Evolutionary conservation across 2,797 vertebrate genomes (phyloP).

Genomic region (Crocidura indochinensis): DNA sequence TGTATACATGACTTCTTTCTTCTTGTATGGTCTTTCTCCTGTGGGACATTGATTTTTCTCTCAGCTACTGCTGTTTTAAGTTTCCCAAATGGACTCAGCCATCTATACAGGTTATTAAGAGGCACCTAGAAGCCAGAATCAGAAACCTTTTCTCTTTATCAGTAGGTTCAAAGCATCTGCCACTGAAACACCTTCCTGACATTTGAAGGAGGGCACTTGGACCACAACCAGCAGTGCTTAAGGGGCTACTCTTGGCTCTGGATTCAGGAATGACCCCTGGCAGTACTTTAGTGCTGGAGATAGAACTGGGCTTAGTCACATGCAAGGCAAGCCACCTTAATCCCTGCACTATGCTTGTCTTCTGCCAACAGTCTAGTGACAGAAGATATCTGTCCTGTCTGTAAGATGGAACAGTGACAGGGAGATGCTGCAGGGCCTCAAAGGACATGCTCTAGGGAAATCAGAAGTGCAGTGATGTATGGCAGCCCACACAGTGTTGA

Average conservation of each 20-base stretch:
- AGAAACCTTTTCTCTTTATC: neutral
- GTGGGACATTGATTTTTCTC: neutral
- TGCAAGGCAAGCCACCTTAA: too few relatives aligned
- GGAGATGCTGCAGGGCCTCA: neutral
- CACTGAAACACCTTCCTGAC: too few relatives aligned
- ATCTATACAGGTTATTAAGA: neutral
- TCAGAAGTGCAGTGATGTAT: neutral
- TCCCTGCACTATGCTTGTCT: too few relatives aligned
- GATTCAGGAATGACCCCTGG: too few relatives aligned
- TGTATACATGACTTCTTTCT: neutral
- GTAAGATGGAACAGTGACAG: neutral
- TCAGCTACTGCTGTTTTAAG: neutral
- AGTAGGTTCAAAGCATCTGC: too few relatives aligned
- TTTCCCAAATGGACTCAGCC: neutral
- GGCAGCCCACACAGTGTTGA: rapidly evolving
- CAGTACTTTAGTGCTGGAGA: too few relatives aligned
- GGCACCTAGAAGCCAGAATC: conserved; percentile 12
- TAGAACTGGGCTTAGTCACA: too few relatives aligned
- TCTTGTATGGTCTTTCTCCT: neutral
- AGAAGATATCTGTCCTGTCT: neutral
- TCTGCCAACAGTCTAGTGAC: neutral
- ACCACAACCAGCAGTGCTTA: too few relatives aligned
- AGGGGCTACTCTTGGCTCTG: too few relatives aligned
- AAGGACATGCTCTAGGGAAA: neutral
- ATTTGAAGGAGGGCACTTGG: too few relatives aligned